Conservation (phyloP, 2,888 invertebrate species). For the Platypus cylindrus region DNA sequence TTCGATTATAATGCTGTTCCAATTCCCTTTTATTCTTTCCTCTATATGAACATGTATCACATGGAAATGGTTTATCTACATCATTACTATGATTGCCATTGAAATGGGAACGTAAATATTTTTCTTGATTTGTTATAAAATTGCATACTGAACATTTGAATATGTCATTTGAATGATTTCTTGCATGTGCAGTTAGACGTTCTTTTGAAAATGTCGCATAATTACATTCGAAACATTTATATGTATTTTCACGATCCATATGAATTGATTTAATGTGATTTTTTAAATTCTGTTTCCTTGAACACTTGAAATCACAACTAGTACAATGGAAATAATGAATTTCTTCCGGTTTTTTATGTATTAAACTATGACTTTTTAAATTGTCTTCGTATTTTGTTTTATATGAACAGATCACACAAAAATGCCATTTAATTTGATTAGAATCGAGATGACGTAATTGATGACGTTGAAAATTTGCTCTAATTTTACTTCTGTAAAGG, state of each 20-base stretch:
- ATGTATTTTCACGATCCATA: conserved; percentile 7
- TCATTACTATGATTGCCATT: conserved; percentile 8
- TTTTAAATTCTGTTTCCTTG: conserved; percentile 11
- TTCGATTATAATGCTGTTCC: conserved; percentile 10
- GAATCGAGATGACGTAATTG: conserved; percentile 10
- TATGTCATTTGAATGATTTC: conserved; percentile 11
- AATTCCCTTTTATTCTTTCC: conserved; percentile 12
- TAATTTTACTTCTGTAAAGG: conserved; percentile 9
- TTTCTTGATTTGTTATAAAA: conserved; percentile 10
- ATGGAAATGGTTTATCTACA: conserved; percentile 9
- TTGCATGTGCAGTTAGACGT: conserved; percentile 9
- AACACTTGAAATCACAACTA: conserved; percentile 11
- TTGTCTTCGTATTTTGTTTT: conserved; percentile 13
- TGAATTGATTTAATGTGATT: conserved; percentile 11
- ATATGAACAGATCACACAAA: conserved; percentile 11
- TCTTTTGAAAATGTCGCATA: conserved; percentile 12
- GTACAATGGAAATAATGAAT: conserved; percentile 11
- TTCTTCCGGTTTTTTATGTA: conserved; percentile 12
- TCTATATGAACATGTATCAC: conserved; percentile 14
- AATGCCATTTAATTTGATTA: conserved; percentile 10
- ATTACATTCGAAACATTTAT: conserved; percentile 10
- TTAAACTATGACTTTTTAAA: conserved; percentile 11
- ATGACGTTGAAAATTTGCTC: conserved; percentile 11
- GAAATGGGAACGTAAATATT: conserved; percentile 8
- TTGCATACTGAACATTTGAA: conserved; percentile 11